Evolutionary conservation across 2,113 vertebrate genomes (phyloP), one percentile per base, ranked within the genome.

Genomic region (Grallaria varia): DNA sequence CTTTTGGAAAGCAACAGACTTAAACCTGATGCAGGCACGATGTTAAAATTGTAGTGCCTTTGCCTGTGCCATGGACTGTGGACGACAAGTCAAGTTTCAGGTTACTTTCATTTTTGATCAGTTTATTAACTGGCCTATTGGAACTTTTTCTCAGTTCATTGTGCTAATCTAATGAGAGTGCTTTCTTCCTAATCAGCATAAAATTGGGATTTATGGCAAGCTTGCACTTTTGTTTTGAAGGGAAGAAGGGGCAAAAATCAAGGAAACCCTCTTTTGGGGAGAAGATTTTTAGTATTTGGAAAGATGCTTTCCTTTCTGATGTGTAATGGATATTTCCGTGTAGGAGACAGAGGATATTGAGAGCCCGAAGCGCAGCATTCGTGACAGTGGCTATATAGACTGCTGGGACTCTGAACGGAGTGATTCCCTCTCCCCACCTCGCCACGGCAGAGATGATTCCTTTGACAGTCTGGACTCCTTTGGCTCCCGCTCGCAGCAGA

Each of bases 381-480:
- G 99, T 53, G 99, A 99, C 98, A 99, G 99, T 0, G 99, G 99
- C 92, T 99, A 99, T 78, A 98, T 99, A 76, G 99, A 99, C 98
- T 99, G 99, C 98, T 99, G 99, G 99, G 99, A 99, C 93, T 99
- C 99, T 0, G 99, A 99, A 83, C 99, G 99, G 97, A 99, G 99
- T 1, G 99, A 99, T 94, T 99, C 99, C 22, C 98, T 99, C 17
- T 99, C 99, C 8, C 99, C 99, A 0, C 99, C 99, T 53, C 99
- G 98, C 44, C 99, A 99, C 87, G 98, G 98, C 91, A 97, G 99
- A 85, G 99, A 99, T 98, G 99, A 99, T 96, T 99, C 99, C 86
- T 99, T 99, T 84, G 99, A 99, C 98, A 99, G 99, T 52, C 98
- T 99, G 98, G 99, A 99, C 97, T 99, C 99, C 81, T 99, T 99